Evolutionary conservation across 2,888 invertebrate species (phyloP).

Genomic region (Fissipunctia ypsillon): DNA sequence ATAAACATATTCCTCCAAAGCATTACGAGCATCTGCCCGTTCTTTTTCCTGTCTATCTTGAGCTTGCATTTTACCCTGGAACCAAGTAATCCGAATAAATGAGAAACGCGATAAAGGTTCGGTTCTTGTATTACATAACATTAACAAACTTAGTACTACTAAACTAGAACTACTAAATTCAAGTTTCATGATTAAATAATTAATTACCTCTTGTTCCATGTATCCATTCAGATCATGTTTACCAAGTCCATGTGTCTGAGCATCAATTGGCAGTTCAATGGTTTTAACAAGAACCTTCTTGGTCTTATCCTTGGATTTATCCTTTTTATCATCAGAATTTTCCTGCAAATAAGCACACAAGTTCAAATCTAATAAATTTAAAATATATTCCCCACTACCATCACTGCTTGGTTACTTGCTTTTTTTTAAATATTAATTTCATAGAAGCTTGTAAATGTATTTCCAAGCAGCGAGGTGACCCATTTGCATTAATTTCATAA

Average conservation of each 20-base stretch:
- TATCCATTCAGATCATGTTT: constrained; percentile 93
- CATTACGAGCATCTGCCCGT: constrained; percentile 98
- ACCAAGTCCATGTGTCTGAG: constrained; percentile 93
- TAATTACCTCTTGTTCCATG: constrained; percentile 94
- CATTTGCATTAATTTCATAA: constrained; percentile 85
- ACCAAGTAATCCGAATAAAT: background rate
- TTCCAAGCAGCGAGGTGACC: constrained; percentile 85
- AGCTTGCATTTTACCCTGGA: constrained; percentile 94
- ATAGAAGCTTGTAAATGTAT: constrained; percentile 28
- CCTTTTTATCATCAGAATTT: constrained; percentile 91
- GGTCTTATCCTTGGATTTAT: constrained; percentile 90
- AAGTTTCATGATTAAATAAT: background rate
- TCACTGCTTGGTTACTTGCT: constrained; percentile 74
- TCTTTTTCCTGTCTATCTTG: constrained; percentile 98
- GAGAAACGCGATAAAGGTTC: background rate
- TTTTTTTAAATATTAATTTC: background rate
- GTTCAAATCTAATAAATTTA: constrained; percentile 78
- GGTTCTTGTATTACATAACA: background rate
- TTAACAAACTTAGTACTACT: background rate
- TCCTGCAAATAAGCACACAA: constrained; percentile 86
- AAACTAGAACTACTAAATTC: background rate
- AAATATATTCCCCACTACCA: constrained; percentile 82
- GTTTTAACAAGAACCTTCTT: constrained; percentile 95
- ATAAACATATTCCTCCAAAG: constrained; percentile 99
- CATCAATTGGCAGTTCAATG: constrained; percentile 95